Percentiles rank a stretch among this genome's conserved stretches.
Conservation (phyloP, 2,113 vertebrate species). For the Rhinolophus ferrumequinum region DNA sequence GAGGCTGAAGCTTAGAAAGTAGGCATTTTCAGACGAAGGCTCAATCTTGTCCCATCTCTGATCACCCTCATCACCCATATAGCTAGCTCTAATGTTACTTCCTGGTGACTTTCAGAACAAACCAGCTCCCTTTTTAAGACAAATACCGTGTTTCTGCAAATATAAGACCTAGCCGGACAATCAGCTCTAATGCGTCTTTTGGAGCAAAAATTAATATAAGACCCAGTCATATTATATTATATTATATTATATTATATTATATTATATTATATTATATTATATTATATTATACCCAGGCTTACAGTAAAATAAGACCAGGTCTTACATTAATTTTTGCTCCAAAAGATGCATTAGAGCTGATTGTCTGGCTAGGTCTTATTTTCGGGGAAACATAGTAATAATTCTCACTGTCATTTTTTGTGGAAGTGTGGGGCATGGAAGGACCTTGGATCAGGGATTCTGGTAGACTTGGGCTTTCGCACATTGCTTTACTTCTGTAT, state of each 20-base stretch:
- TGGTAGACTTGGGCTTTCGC: background rate
- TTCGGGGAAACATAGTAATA: background rate
- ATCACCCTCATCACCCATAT: background rate
- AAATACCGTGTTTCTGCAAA: background rate
- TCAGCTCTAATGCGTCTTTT: too few species aligned
- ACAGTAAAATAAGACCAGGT: too few species aligned
- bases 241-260: too few species aligned
- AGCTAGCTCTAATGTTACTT: background rate
- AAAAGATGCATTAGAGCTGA: too few species aligned
- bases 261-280: too few species aligned
- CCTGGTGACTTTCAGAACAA: background rate
- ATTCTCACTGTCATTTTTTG: background rate
- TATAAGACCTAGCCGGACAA: too few species aligned
- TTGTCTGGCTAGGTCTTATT: too few species aligned
- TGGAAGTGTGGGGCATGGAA: background rate
- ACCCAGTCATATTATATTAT: too few species aligned
- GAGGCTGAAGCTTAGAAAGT: conserved; percentile 10
- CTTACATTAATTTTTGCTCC: too few species aligned
- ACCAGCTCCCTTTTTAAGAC: background rate
- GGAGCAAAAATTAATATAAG: too few species aligned
- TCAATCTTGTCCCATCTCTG: background rate
- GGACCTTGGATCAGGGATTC: background rate
- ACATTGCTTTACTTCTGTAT: background rate
- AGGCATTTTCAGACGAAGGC: background rate
- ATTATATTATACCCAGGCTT: too few species aligned